Percentiles rank a stretch among this genome's conserved stretches.
Conservation (phyloP, 2,797 vertebrate genomes). For the Poeciliopsis presidionis region DNA sequence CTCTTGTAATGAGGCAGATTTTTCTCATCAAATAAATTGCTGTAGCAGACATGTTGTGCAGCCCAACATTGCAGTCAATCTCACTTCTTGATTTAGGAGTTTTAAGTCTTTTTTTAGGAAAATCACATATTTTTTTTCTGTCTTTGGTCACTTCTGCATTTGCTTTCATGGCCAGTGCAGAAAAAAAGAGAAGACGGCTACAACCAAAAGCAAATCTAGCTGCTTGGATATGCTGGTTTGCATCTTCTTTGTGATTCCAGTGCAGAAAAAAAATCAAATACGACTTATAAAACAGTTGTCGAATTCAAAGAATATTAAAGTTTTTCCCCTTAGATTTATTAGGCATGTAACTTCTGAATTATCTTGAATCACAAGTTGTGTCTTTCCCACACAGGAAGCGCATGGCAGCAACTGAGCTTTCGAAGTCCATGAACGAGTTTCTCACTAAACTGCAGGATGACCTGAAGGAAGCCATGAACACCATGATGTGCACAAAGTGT, state of each 20-base stretch:
- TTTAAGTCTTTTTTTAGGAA: background rate
- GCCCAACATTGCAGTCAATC: background rate
- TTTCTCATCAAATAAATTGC: background rate
- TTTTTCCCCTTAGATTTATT: background rate
- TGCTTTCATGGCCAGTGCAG: background rate
- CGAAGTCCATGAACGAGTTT: conserved; percentile 92
- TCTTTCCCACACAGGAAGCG: conserved; percentile 81
- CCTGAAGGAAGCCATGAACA: conserved; percentile 95
- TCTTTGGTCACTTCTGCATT: background rate
- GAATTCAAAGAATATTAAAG: background rate
- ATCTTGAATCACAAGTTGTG: background rate
- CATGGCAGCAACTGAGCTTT: conserved; percentile 91
- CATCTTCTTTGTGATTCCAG: background rate
- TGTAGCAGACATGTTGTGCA: background rate
- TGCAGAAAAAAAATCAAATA: background rate
- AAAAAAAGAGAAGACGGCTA: background rate
- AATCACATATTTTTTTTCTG: background rate
- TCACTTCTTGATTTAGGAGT: background rate
- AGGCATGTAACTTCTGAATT: background rate
- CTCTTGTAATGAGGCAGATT: background rate
- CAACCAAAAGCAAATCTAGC: background rate
- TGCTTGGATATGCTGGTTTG: background rate
- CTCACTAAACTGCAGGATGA: conserved; percentile 93
- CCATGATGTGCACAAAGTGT: conserved; percentile 96
- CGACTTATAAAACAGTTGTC: background rate